Base-by-base conservation (phyloP, 2,113 vertebrate species). In the Myrmecobius fasciatus region DNA sequence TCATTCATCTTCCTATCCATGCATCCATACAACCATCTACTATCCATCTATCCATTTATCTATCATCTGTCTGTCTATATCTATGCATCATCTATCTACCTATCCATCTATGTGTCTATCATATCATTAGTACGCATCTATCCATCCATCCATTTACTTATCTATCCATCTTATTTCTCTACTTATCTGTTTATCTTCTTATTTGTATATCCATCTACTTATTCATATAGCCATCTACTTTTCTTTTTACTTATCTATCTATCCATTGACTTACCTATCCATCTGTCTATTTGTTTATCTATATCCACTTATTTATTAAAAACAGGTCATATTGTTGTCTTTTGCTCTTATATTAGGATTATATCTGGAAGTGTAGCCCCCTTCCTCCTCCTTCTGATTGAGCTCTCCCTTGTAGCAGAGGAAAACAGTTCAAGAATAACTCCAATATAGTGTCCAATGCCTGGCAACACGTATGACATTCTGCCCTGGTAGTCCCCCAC, bases 101-200 rank as follows among this genome's bases (percentile, higher is more conserved):
- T 10, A 56, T 56, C 26, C 7, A 9, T 54, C 12, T 20, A 75
- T 22, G 5, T 5, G n/a, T n/a, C 36, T 14, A 28, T 60, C 52
- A n/a, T n/a, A n/a, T n/a, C n/a, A n/a, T n/a, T n/a, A n/a, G n/a
- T n/a, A n/a, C n/a, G n/a, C 56, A 31, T 28, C 56, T 17, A n/a
- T 1, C 36, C 9, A n/a, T 14, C 28, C 9, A 31, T 12, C 31
- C 2, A 20, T 67, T 12, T 8, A 6, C 7, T 1, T 2, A 22
- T 83, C 17, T 8, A 83, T 20, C 54, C 0, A 56, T 56, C 53
- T 4, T 14, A 9, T 20, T n/a, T n/a, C n/a, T 28, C 60, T 22
- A n/a, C 0, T 17, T 22, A n/a, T 0, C 28, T 3, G 11, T 12
- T 12, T 20, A 20, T n/a, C 56, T 17, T 4, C 4, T 2, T 1